phyloP scores from a whole-genome alignment of 1,140 invertebrate species.

The Phymastichus coffea region DNA sequence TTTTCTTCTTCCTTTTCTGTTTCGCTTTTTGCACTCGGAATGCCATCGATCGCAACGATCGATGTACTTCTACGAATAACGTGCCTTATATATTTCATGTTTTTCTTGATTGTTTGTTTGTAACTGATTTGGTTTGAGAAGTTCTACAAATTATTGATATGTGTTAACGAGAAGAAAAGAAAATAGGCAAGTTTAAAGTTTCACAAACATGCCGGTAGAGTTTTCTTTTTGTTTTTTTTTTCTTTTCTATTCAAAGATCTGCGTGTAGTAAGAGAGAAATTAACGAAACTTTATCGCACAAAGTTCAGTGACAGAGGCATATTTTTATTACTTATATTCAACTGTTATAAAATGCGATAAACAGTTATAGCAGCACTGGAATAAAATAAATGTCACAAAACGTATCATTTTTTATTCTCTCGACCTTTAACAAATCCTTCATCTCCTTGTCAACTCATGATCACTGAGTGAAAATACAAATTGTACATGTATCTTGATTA shows the following conservation, averaged over 20 bases:
- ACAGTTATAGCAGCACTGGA: conserved; percentile 25
- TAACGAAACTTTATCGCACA: conserved; percentile 20
- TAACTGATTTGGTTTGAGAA: conserved; percentile 18
- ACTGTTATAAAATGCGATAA: conserved; percentile 23
- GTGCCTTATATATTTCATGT: conserved; percentile 23
- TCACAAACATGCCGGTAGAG: not conserved
- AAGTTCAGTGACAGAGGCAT: conserved; percentile 33
- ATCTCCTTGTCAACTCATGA: no score
- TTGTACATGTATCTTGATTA: no score
- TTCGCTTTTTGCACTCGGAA: not conserved
- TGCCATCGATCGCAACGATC: not conserved
- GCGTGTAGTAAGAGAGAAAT: conserved; percentile 11
- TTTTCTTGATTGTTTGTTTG: conserved; percentile 20
- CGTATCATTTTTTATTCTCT: not conserved
- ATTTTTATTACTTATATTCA: conserved; percentile 38
- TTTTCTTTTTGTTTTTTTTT: conserved; percentile 11
- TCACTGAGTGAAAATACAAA: no score
- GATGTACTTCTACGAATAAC: conserved; percentile 11
- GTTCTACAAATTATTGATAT: conserved; percentile 2
- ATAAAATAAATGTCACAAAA: conserved; percentile 29
- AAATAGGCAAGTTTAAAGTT: conserved; percentile 6
- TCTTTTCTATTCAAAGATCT: conserved; percentile 22
- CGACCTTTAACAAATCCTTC: no score
- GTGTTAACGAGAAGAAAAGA: conserved; percentile 1
- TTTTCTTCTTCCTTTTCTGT: conserved; percentile 19